Base-by-base conservation (phyloP, 2,113 vertebrate genomes). In the Fulica atra region DNA sequence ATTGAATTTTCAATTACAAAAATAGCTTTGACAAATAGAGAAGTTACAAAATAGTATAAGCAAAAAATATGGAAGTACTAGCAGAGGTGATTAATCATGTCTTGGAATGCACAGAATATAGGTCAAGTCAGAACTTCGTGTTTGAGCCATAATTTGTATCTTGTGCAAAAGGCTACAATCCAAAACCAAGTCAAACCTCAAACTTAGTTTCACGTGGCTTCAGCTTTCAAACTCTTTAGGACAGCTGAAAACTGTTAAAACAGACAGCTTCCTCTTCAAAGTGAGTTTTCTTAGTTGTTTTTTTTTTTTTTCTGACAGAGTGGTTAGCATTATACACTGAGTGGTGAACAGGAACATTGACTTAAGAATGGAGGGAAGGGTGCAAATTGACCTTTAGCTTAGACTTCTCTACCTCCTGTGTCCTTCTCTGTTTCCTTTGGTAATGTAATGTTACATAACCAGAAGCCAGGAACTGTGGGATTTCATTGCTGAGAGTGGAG, bases 11-110 rank as follows among this genome's bases (percentile, higher is more conserved):
- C 48, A 48, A 23, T 48, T 48, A 48, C 15, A 25, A 9, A 38
- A n/a, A 28, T 15, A 54, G 11, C 12, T 56, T 13, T 4, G 15
- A 54, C 23, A 69, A 40, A 11, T 4, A 80, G 6, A 40, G 5
- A 44, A 40, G 15, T 44, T 61, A 50, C 6, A 36, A 48, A 73
- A 16, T 31, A 68, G 5, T 11, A 48, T 7, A 25, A 70, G 21
- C 6, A 40, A 61, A 70, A 35, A 19, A 1, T 0, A 3, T 1
- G 40, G 7, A 21, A 20, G 54, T 56, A 21, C 24, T 25, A 35
- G 16, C 5, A 54, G 40, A 81, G 4, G 14, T 56, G 6, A 17
- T 44, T 35, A 10, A 72, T 25, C 2, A 11, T 51, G 63, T 46
- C 20, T 51, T 31, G 8, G 11, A 36, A 13, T 21, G 13, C 33